These are phyloP conservation scores for Telmatochromis brachygnathus DNA, from an alignment of 2,113 vertebrate species.

Conservation along the genomic window DNA sequence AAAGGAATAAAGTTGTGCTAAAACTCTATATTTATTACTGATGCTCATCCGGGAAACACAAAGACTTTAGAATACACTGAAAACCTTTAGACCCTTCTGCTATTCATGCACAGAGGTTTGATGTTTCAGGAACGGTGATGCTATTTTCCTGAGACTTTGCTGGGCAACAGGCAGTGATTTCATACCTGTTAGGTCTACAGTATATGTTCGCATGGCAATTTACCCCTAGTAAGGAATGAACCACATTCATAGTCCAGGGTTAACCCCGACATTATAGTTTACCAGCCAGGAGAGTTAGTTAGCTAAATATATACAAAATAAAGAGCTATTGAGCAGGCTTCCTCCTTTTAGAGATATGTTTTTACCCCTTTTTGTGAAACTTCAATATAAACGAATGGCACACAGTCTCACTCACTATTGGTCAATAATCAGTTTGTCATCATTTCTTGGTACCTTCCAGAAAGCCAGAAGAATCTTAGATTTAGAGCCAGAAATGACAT, in stretches of 20 bases:
- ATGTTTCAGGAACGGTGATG: background rate
- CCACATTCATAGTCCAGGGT: background rate
- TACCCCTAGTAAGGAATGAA: background rate
- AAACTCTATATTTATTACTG: background rate
- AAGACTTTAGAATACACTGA: background rate
- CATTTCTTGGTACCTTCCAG: background rate
- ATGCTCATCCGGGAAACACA: background rate
- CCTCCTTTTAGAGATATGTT: background rate
- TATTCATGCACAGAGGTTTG: background rate
- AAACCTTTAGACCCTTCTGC: background rate
- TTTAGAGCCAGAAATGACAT: background rate
- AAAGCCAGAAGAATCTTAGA: background rate
- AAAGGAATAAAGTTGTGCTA: background rate
- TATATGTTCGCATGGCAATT: background rate
- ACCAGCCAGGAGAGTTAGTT: background rate
- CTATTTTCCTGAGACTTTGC: background rate
- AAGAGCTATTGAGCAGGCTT: background rate
- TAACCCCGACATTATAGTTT: background rate
- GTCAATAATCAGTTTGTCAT: background rate
- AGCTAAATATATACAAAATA: background rate
- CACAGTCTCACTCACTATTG: background rate
- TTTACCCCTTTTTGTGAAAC: background rate
- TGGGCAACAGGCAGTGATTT: background rate
- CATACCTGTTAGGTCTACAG: background rate
- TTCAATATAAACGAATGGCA: background rate